Evolutionary conservation across 2,113 vertebrate genomes (phyloP).

Genomic region (Dendrocopos noguchii): DNA sequence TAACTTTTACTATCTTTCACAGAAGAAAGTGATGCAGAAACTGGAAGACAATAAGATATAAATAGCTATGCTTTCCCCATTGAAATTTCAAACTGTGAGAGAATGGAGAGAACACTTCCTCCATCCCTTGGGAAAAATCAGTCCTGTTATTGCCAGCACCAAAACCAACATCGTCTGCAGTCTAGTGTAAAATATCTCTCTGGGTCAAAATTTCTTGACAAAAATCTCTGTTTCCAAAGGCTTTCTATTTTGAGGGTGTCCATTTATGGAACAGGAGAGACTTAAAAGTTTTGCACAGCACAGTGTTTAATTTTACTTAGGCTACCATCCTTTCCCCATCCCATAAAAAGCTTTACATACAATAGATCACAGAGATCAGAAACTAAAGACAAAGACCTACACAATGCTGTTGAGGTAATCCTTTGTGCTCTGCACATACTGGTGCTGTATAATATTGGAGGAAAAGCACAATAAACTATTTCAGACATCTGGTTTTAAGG

Average conservation of each 20-base stretch:
- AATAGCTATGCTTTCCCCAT: slow-evolving; percentile 16
- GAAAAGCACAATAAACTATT: slow-evolving; percentile 71
- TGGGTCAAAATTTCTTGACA: slow-evolving; percentile 32
- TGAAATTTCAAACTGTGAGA: slow-evolving; percentile 33
- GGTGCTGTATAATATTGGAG: slow-evolving; percentile 43
- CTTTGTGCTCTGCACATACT: slow-evolving; percentile 59
- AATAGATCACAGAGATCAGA: slow-evolving; percentile 73
- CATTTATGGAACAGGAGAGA: slow-evolving; percentile 35
- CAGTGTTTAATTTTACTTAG: slow-evolving; percentile 61
- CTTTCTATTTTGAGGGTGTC: slow-evolving; percentile 37
- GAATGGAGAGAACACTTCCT: neutral
- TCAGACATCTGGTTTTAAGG: slow-evolving; percentile 79
- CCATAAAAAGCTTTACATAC: slow-evolving; percentile 70
- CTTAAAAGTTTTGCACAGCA: slow-evolving; percentile 44
- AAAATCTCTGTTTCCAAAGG: slow-evolving; percentile 21
- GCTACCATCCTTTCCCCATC: slow-evolving; percentile 65
- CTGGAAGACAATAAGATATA: neutral
- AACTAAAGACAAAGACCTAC: slow-evolving; percentile 65
- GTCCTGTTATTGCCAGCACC: neutral
- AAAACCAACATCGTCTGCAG: neutral
- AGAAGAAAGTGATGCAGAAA: slow-evolving; percentile 28
- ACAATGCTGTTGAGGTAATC: slow-evolving; percentile 68
- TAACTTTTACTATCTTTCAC: slow-evolving; percentile 13
- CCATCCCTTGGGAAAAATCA: neutral
- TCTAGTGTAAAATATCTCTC: neutral